Base-by-base conservation (phyloP, 2,797 vertebrate species). In the Stomatorhinus walkeri region DNA sequence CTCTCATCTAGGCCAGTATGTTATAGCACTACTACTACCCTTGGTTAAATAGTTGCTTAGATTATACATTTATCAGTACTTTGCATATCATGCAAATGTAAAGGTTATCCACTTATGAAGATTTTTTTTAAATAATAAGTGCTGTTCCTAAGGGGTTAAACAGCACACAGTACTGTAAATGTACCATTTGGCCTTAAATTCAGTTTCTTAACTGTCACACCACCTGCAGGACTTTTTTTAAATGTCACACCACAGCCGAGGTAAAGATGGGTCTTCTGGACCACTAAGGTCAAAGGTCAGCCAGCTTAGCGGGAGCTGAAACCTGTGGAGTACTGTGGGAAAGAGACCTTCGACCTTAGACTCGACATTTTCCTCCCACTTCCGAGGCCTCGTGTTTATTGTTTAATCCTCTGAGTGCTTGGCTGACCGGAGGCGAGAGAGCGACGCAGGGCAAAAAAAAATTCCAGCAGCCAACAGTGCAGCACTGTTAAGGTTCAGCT, bases 361-460 rank as follows among this genome's bases (percentile, higher is more conserved):
- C 46, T 68, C 68, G 28, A 85, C 56, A 85, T 48, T 87, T 52
- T 52, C 72, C 61, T 54, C 88, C 61, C 28, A 56, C 85, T 89
- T 51, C 85, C 51, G n/a, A 49, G 85, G 9, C 85, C 28, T 36
- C 32, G 79, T 89, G 88, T 89, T 85, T 85, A 89, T 89, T 89
- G 88, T 89, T 87, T 76, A 88, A 54, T 49, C 79, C 36, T 68
- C 43, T 19, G 28, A 72, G 87, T 43, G 87, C 59, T 64, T 68
- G 9, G 6, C 43, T 51, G 61, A 49, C 49, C 36, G 59, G 76
- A 59, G 32, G 28, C 28, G 16, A 88, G 36, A 22, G 72, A 48
- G 48, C 51, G 43, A 54, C 16, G 14, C 68, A 88, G 68, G 64
- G n/a, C 24, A 46, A 46, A 46, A 79, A 54, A 51, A 79, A 49